Evolutionary conservation across 2,113 vertebrate species (phyloP), one percentile per base, ranked within the genome.

Genomic region (Spea multiplicata): DNA sequence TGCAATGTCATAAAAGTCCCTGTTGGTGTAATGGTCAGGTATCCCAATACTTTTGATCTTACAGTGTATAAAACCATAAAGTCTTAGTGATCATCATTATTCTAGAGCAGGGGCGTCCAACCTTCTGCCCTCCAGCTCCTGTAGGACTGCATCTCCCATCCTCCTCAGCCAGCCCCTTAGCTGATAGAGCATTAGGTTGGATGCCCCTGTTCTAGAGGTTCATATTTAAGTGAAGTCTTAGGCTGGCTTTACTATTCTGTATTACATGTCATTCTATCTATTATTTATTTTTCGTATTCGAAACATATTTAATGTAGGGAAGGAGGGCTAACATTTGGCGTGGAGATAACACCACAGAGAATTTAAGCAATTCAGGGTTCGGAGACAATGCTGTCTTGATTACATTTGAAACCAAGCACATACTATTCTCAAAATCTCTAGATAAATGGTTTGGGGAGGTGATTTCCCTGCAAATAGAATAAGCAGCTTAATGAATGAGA

Each of bases 391-490:
- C 81, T 44, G 16, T 50, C 78, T 82, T 84, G 74, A 71, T 84
- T 85, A 83, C 74, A 76, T 75, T 3, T 0, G 75, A 81, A 81
- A 73, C n/a, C 78, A 84, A 82, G 82, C 75, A 84, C 81, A 81
- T 66, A 79, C 45, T 66, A 72, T 83, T 76, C 66, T 57, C 71
- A 62, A 83, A 76, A 48, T 84, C 82, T 47, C 78, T 49, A 61
- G 62, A 67, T 73, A 73, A 80, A 59, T 64, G 83, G 66, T 46
- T 44, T 83, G 76, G 75, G 76, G 83, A 78, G 78, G 77, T 66
- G 52, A 44, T 81, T 76, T 84, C 76, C 30, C 66, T 44, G 47
- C 62, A 78, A 83, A 72, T 71, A 76, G 69, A 73, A 73, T 1
- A 76, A 67, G 66, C 44, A 65, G 55, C 0, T 0, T 48, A 76